A percentile compares a stretch with the other conserved stretches of the same genome.
These are phyloP conservation scores for Tiliqua scincoides DNA, from an alignment of 2,113 vertebrate genomes.

Conservation along the genomic window DNA sequence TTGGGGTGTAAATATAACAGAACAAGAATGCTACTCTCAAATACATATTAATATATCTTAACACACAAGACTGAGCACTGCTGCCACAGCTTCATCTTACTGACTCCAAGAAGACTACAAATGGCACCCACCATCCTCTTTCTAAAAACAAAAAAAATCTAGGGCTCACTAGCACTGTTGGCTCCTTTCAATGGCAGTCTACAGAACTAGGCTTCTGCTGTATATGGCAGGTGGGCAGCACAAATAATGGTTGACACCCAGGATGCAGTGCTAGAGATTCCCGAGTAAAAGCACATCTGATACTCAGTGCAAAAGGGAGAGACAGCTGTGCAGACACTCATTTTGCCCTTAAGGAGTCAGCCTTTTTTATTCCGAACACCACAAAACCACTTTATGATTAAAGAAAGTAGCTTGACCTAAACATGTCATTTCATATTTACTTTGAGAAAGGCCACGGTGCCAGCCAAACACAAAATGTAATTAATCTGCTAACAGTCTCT, in stretches of 20 bases:
- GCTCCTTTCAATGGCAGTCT: neutral
- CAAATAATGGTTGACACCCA: neutral
- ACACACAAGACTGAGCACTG: neutral
- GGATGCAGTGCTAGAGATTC: neutral
- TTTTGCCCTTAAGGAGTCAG: neutral
- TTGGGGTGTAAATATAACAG: too few species aligned
- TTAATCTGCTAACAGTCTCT: slow-evolving; percentile 2
- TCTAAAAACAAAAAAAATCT: slow-evolving; percentile 1
- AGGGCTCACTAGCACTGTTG: neutral
- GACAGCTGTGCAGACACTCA: neutral
- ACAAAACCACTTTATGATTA: neutral
- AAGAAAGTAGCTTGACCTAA: slow-evolving; percentile 25
- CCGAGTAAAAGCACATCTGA: neutral
- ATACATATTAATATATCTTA: neutral
- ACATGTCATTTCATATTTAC: neutral
- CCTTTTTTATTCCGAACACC: neutral
- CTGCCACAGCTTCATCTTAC: neutral
- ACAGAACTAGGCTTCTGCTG: neutral
- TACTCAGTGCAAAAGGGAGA: neutral
- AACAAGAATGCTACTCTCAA: neutral
- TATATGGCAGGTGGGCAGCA: neutral
- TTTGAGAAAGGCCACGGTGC: slow-evolving; percentile 4
- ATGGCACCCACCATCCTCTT: neutral
- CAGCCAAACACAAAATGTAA: slow-evolving; percentile 19
- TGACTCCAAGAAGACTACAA: neutral